Evolutionary conservation across 1,140 invertebrate genomes (phyloP), one percentile per base, ranked within the genome.

Genomic region (Armadillidium nasatum): DNA sequence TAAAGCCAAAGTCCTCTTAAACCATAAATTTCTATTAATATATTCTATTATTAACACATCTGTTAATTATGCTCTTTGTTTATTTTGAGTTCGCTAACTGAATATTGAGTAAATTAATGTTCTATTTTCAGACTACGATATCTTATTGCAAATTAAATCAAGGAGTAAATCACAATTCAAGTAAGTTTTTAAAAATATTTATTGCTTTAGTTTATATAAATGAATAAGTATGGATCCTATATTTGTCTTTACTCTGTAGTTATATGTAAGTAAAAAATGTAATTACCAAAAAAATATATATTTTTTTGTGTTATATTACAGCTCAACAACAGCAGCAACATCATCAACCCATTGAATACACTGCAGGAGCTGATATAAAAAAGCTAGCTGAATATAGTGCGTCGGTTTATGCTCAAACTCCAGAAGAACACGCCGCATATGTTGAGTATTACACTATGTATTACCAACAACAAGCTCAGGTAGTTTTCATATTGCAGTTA

Each of bases 391-490:
- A 93, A 80, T 93, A 93, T 82, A 92, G 91, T 83, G 91, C 92
- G 7, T 89, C 89, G 66, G 77, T 93, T 70, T 93, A 93, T 82
- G 92, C 92, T 0, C 90, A 89, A 80, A 91, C 89, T 73, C 86
- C 90, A 0, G 88, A 88, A 4, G 91, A 94, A 84, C 90, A 91
- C 81, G 87, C 89, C 0, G 88, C 90, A 50, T 93, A 92, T 83
- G 84, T 91, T 15, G 87, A 89, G 82, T 93, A 95, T 85, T 95
- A 95, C 82, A 90, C 90, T 4, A 88, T 91, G 72, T 95, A 94
- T 84, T 95, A 94, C 84, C 87, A 89, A 46, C 89, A 90, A 82
- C 90, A 92, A 72, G 75, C 75, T 19, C 77, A 81, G 72, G 77
- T 78, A 73, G 92, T 78, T 60, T 15, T 60, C 50, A 7, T 60